Evolutionary conservation across 2,113 vertebrate genomes (phyloP).

Genomic region (Istiophorus platypterus): DNA sequence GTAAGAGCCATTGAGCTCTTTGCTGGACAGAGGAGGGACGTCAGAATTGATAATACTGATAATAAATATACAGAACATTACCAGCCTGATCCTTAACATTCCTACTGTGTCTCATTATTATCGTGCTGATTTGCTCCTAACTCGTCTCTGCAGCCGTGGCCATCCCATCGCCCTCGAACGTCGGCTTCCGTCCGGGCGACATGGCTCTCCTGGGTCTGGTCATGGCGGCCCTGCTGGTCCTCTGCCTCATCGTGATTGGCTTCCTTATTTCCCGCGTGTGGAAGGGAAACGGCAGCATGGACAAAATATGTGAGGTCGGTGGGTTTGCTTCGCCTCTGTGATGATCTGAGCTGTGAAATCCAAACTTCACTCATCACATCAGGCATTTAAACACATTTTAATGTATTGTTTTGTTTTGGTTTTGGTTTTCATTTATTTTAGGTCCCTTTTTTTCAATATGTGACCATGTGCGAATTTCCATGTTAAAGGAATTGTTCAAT

Average conservation of each 20-base stretch:
- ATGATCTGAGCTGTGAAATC: not conserved
- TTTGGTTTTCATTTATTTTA: no score
- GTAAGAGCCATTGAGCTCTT: no score
- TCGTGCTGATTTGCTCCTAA: no score
- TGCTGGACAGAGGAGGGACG: no score
- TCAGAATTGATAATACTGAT: no score
- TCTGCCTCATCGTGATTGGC: conserved; percentile 86
- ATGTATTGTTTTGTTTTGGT: no score
- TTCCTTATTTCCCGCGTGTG: conserved; percentile 82
- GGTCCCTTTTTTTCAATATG: no score
- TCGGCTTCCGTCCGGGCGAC: conserved; percentile 82
- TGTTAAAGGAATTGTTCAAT: no score
- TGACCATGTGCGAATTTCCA: no score
- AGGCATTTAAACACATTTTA: not conserved
- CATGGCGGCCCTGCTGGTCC: conserved; percentile 85
- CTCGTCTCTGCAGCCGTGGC: conserved; percentile 63
- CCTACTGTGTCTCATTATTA: not conserved
- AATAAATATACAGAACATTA: no score
- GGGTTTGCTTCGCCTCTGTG: no score
- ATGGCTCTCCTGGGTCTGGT: conserved; percentile 87
- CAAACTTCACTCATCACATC: not conserved
- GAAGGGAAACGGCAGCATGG: conserved; percentile 69
- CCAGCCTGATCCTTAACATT: no score
- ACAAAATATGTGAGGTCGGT: conserved; percentile 81
- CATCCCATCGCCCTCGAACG: conserved; percentile 71